Evolutionary conservation across 2,888 invertebrate species (phyloP).

Genomic region (Ichneumoninae sp.): DNA sequence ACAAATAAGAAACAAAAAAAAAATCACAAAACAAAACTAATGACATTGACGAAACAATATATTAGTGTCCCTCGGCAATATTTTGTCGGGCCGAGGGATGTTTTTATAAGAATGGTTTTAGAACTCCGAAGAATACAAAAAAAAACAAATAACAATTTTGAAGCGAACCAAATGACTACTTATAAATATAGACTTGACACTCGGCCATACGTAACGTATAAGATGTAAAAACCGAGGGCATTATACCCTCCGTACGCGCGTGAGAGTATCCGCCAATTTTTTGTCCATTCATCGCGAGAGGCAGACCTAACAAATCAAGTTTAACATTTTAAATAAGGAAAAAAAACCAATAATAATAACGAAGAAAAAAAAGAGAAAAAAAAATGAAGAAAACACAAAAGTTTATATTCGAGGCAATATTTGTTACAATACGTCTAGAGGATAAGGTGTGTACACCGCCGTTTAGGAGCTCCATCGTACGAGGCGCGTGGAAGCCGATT

Average conservation of each 20-base stretch:
- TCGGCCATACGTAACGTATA: conserved; percentile 79
- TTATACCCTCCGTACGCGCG: conserved; percentile 70
- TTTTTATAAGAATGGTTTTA: conserved; percentile 83
- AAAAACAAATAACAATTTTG: conserved; percentile 68
- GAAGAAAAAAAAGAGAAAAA: conserved; percentile 64
- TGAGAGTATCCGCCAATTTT: conserved; percentile 72
- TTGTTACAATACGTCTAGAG: conserved; percentile 82
- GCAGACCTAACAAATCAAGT: conserved; percentile 64
- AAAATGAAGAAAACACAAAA: conserved; percentile 70
- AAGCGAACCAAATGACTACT: conserved; percentile 79
- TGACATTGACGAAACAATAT: conserved; percentile 75
- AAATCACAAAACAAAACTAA: conserved; percentile 71
- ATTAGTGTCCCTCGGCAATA: conserved; percentile 82
- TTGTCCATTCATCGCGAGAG: conserved; percentile 74
- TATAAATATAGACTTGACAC: conserved; percentile 75
- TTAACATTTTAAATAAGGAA: conserved; percentile 61
- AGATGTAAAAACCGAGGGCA: conserved; percentile 59
- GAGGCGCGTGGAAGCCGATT: conserved; percentile 52
- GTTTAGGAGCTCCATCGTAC: conserved; percentile 61
- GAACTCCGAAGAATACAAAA: conserved; percentile 74
- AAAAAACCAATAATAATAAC: conserved; percentile 39
- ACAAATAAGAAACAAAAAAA: conserved; percentile 59
- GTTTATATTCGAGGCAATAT: conserved; percentile 84
- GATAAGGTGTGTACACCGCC: conserved; percentile 74
- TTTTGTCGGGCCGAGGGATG: conserved; percentile 82